Evolutionary conservation across 2,113 vertebrate genomes (phyloP).

Genomic region (Tonatia bakeri): DNA sequence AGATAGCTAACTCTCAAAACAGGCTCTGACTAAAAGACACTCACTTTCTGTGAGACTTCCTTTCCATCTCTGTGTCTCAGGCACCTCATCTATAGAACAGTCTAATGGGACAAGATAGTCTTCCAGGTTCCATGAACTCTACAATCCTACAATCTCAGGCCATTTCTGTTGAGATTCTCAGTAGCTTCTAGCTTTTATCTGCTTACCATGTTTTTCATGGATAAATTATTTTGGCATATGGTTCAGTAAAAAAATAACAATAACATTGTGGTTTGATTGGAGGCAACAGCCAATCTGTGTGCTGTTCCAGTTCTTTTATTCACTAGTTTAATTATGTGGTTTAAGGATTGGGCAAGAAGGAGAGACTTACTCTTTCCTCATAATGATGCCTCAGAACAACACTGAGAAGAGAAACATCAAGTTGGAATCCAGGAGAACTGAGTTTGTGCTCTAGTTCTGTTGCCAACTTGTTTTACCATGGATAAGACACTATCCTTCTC

Average conservation of each 20-base stretch:
- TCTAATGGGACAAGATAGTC: neutral
- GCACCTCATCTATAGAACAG: neutral
- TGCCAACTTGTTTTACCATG: neutral
- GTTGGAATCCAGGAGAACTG: neutral
- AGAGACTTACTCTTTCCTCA: neutral
- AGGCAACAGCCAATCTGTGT: neutral
- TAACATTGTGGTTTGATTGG: neutral
- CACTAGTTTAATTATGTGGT: neutral
- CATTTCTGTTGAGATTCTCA: conserved; percentile 8
- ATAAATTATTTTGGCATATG: neutral
- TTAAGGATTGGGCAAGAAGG: neutral
- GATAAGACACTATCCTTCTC: neutral
- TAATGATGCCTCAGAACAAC: neutral
- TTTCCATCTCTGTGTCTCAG: neutral
- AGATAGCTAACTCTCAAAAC: neutral
- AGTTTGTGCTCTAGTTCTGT: neutral
- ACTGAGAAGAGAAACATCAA: neutral
- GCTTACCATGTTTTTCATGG: neutral
- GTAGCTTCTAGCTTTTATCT: neutral
- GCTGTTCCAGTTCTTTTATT: neutral
- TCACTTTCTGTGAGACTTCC: neutral
- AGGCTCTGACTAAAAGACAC: neutral
- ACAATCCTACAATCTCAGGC: neutral
- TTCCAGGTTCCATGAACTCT: neutral
- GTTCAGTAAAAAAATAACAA: neutral